A percentile compares a stretch with the other conserved stretches of the same genome.
Evolutionary conservation across 2,797 vertebrate species (phyloP).

Genomic region (Holocentrus rufus): DNA sequence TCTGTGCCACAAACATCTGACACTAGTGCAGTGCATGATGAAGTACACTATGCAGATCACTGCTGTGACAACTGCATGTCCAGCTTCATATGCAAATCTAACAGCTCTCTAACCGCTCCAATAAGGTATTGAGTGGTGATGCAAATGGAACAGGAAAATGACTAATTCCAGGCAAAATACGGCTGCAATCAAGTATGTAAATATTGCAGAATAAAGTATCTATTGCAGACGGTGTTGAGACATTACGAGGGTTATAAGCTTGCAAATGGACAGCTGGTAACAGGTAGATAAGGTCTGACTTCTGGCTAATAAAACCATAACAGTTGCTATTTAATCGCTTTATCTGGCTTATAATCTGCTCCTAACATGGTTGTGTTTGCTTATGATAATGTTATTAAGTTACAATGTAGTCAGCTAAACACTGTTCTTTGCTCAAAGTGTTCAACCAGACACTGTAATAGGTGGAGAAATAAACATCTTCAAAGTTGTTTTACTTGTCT

Average conservation of each 20-base stretch:
- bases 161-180: slow-evolving; percentile 1
- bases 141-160: slow-evolving; percentile 34
- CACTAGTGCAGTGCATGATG: too few relatives aligned
- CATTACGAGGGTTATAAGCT: not conserved
- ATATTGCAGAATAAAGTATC: not conserved
- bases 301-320: not conserved
- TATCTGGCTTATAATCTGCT: not conserved
- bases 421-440: too few relatives aligned
- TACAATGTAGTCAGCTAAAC: not conserved
- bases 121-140: not conserved
- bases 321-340: not conserved
- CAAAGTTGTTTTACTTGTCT: too few relatives aligned
- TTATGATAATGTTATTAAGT: not conserved
- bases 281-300: not conserved
- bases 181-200: slow-evolving; percentile 21
- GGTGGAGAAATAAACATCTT: too few relatives aligned
- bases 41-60: not conserved
- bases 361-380: not conserved
- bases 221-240: not conserved
- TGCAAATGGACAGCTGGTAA: not conserved
- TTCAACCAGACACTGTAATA: too few relatives aligned
- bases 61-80: not conserved
- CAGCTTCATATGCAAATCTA: slow-evolving; percentile 42
- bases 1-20: slow-evolving; percentile 8
- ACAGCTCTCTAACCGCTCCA: not conserved